Percentiles rank a stretch among this genome's conserved stretches.
phyloP scores from a whole-genome alignment of 1,140 invertebrate species.

The Leguminivora glycinivorella region DNA sequence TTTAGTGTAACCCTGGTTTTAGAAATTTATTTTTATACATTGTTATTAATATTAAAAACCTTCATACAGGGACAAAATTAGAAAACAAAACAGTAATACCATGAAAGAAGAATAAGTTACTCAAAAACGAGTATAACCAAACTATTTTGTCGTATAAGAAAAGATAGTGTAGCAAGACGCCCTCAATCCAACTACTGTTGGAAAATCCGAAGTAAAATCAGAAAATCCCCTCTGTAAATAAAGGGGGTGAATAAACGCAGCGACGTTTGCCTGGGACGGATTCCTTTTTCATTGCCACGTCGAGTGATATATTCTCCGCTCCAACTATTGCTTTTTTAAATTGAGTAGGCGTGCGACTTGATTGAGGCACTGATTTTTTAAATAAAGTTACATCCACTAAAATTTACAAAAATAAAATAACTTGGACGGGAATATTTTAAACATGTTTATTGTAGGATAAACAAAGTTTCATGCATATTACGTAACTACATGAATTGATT shows the following conservation, averaged over 20 bases:
- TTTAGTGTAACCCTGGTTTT: no score
- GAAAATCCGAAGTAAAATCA: slow-evolving; percentile 60
- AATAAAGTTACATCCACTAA: neutral
- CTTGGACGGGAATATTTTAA: no score
- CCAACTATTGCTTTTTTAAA: slow-evolving; percentile 45
- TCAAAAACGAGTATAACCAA: no score
- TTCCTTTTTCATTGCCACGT: slow-evolving; percentile 60
- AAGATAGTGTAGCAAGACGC: neutral
- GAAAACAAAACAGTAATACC: no score
- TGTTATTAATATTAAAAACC: no score
- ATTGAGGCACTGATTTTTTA: neutral
- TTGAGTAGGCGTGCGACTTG: slow-evolving; percentile 17
- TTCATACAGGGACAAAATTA: no score
- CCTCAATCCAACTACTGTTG: slow-evolving; percentile 47
- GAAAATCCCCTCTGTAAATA: slow-evolving; percentile 57
- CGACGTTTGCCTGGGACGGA: slow-evolving; percentile 46
- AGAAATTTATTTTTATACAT: no score
- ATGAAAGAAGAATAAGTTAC: no score
- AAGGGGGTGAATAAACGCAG: slow-evolving; percentile 57
- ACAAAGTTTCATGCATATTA: no score
- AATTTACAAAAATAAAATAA: no score
- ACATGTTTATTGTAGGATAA: no score
- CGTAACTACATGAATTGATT: no score
- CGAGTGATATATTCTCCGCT: slow-evolving; percentile 55
- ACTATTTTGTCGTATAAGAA: slow-evolving; percentile 11